Percentiles rank a stretch among this genome's conserved stretches.
These are phyloP conservation scores for Taenioides sp. DNA, from an alignment of 2,797 vertebrate species.

Conservation along the genomic window DNA sequence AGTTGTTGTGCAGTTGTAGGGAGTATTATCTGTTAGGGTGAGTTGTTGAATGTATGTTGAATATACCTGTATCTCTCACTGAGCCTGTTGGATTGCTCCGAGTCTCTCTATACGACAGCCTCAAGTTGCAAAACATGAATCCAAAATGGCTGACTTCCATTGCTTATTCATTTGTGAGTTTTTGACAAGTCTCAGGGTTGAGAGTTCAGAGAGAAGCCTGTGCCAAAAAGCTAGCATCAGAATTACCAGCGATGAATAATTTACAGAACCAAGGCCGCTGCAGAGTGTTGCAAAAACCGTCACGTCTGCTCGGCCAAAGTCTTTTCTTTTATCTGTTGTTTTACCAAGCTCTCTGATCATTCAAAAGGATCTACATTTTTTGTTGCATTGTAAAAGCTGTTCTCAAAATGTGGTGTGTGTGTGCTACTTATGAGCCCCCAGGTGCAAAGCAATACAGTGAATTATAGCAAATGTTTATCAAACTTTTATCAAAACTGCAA, in stretches of 20 bases:
- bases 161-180: constrained; percentile 42
- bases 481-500: neutral
- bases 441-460: neutral
- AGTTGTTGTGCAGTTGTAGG: no score
- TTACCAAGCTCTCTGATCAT: constrained; percentile 11
- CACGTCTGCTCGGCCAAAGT: constrained; percentile 14
- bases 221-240: constrained; percentile 39
- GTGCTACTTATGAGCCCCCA: neutral
- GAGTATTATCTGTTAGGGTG: no score
- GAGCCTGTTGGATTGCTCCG: no score
- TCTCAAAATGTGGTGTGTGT: neutral
- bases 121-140: neutral
- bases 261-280: constrained; percentile 50
- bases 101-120: neutral
- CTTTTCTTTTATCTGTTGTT: constrained; percentile 19
- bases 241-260: constrained; percentile 61
- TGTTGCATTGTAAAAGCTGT: no score
- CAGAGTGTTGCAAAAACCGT: constrained; percentile 36
- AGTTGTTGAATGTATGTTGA: no score
- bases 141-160: constrained; percentile 28
- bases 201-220: constrained; percentile 25
- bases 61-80: no score
- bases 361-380: neutral
- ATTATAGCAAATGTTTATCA: neutral
- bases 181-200: constrained; percentile 34